Evolutionary conservation across 2,113 vertebrate genomes (phyloP).

Genomic region (Microcebus ravelobensis): DNA sequence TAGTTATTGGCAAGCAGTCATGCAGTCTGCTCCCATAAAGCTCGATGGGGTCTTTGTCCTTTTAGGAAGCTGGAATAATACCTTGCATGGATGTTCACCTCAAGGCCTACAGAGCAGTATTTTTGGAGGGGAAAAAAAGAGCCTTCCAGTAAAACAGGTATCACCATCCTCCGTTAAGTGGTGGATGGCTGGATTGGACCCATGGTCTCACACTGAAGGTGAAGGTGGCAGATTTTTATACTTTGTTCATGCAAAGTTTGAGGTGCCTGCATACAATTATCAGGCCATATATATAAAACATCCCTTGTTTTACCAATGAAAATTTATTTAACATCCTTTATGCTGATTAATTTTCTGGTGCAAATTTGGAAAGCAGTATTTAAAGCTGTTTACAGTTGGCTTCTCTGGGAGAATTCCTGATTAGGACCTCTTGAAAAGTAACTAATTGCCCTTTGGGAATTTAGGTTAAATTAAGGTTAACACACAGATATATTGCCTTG

Average conservation of each 20-base stretch:
- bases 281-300: neutral
- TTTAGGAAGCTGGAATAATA: neutral
- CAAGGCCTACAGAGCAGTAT: neutral
- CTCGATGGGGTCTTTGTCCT: neutral
- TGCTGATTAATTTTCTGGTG: neutral
- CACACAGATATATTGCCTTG: neutral
- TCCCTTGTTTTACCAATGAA: neutral
- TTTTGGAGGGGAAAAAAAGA: neutral
- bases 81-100: neutral
- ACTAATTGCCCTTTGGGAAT: neutral
- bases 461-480: neutral
- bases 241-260: neutral
- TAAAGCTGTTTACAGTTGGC: neutral
- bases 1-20: neutral
- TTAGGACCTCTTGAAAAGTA: neutral
- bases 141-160: neutral
- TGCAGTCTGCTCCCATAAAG: neutral
- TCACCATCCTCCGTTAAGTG: neutral
- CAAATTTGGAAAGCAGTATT: neutral
- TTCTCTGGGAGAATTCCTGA: neutral
- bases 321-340: neutral
- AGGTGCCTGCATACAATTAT: neutral
- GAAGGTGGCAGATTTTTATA: neutral
- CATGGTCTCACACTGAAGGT: neutral
- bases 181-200: neutral